These are phyloP conservation scores for Dioctria rufipes DNA, from an alignment of 2,888 invertebrate species.

Conservation along the genomic window DNA sequence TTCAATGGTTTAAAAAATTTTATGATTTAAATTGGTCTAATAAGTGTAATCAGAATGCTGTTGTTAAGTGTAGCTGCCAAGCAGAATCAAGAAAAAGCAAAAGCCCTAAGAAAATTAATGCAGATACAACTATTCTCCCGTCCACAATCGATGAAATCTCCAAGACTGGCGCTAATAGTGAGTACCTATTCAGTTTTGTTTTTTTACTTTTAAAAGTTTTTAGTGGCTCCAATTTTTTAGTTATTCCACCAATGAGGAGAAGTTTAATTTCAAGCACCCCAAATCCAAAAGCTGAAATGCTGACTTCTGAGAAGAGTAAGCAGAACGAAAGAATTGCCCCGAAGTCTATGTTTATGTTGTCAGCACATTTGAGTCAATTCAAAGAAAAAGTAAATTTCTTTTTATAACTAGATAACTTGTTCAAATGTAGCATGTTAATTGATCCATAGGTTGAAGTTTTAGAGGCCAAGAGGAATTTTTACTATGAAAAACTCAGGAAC, in stretches of 20 bases:
- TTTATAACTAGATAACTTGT: not conserved
- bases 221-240: not conserved
- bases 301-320: not conserved
- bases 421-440: not conserved
- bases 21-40: constrained; percentile 93
- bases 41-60: not conserved
- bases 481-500: not conserved
- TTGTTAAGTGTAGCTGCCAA: too few relatives aligned
- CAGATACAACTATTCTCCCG: not conserved
- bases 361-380: not conserved
- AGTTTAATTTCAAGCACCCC: constrained; percentile 15
- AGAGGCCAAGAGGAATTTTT: constrained; percentile 9
- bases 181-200: not conserved
- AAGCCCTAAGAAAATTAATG: too few relatives aligned
- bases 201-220: not conserved
- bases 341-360: not conserved
- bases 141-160: not conserved
- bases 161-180: not conserved
- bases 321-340: not conserved
- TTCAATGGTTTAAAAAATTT: constrained; percentile 99
- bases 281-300: not conserved
- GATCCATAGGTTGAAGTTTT: not conserved
- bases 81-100: too few relatives aligned
- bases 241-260: constrained; percentile 1
- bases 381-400: not conserved